Conservation (phyloP, 2,888 invertebrate genomes). For the Sinhomidia bicolor region DNA sequence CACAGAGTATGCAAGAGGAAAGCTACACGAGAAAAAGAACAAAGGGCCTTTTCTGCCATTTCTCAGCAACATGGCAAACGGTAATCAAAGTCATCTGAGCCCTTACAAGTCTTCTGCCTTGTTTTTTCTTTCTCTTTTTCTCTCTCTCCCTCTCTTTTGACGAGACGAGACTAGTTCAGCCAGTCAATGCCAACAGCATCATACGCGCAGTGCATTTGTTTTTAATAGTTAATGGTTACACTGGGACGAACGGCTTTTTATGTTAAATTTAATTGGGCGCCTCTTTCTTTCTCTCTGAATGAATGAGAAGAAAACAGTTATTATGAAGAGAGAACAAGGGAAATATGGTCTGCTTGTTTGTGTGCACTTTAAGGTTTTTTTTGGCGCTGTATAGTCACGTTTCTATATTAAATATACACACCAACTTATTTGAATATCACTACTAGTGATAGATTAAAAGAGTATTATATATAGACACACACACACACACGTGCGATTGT, state of each 20-base stretch:
- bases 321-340: background rate
- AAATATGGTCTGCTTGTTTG: background rate
- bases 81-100: conserved; percentile 29
- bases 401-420: background rate
- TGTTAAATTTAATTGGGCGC: conserved; percentile 32
- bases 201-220: background rate
- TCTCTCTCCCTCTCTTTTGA: background rate
- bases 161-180: background rate
- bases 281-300: background rate
- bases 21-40: background rate
- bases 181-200: background rate
- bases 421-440: background rate
- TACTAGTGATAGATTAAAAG: background rate
- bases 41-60: background rate
- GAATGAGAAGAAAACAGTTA: background rate
- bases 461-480: background rate
- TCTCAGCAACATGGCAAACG: too few species aligned
- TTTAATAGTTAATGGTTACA: conserved; percentile 17
- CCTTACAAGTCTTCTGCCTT: too few species aligned
- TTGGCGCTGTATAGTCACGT: background rate
- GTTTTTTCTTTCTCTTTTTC: too few species aligned
- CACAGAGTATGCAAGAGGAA: conserved; percentile 11
- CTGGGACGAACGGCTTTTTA: conserved; percentile 11
- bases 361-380: background rate
- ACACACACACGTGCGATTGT: background rate